Percentiles rank a stretch among this genome's conserved stretches.
These are phyloP conservation scores for Himantopus leucocephalus DNA, from an alignment of 2,113 vertebrate species.

Conservation along the genomic window DNA sequence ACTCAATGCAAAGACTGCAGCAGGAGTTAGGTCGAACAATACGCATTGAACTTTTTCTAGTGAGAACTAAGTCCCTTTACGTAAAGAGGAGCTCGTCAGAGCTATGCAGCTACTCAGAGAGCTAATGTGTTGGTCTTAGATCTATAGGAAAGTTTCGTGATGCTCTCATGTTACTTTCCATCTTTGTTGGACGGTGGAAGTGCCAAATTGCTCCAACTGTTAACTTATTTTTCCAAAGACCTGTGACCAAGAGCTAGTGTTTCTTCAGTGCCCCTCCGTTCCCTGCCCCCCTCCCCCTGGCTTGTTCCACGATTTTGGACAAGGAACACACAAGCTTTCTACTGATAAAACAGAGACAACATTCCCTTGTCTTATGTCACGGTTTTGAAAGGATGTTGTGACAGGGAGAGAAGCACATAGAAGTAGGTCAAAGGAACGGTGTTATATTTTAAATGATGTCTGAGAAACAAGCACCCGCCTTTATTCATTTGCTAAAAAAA, in stretches of 20 bases:
- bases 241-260: neutral
- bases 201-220: neutral
- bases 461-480: neutral
- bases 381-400: neutral
- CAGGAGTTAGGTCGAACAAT: neutral
- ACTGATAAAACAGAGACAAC: neutral
- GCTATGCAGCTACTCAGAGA: neutral
- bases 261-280: neutral
- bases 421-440: neutral
- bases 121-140: rapidly evolving
- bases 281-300: no score
- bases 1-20: neutral
- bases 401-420: neutral
- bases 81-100: neutral
- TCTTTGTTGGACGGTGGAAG: neutral
- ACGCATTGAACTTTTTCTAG: neutral
- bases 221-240: neutral
- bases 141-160: neutral
- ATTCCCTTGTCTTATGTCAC: neutral
- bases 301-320: neutral
- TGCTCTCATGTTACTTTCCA: neutral
- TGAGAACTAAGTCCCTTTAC: neutral
- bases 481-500: neutral
- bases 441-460: neutral
- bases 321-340: neutral